A percentile compares a stretch with the other conserved stretches of the same genome.
Conservation (phyloP, 2,113 vertebrate genomes). For the Caracal caracal region DNA sequence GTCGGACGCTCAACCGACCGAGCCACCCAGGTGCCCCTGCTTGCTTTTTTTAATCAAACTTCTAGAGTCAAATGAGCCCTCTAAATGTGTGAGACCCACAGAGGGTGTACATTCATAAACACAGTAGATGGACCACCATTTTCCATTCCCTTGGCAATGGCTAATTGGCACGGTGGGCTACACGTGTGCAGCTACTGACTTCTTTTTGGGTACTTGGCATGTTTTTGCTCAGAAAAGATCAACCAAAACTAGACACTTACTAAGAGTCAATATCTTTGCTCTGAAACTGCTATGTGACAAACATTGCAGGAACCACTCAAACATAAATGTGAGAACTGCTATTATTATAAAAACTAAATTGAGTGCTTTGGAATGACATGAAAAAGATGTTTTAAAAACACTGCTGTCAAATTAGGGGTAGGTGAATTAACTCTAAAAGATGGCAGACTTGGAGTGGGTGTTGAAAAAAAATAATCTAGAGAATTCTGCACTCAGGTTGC, state of each 20-base stretch:
- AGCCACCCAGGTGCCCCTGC: too few relatives aligned
- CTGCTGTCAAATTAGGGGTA: neutral
- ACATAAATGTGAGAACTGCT: neutral
- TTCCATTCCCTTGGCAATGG: neutral
- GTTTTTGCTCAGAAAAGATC: neutral
- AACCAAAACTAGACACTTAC: neutral
- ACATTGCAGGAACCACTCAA: neutral
- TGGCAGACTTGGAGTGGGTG: neutral
- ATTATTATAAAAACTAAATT: neutral
- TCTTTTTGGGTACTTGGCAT: neutral
- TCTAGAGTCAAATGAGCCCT: neutral
- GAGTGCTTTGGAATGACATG: conserved; percentile 13
- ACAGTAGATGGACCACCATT: accelerated
- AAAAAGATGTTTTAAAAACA: neutral
- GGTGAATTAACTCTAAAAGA: neutral
- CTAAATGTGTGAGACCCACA: neutral
- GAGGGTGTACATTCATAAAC: neutral
- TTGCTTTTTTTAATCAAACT: neutral
- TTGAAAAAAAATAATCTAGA: neutral
- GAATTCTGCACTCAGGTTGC: neutral
- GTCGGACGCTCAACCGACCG: too few relatives aligned
- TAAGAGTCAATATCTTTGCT: neutral
- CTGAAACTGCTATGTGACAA: neutral
- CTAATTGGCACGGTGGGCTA: neutral
- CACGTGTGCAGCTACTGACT: accelerated